These are phyloP conservation scores for Eristalis arbustorum DNA, from an alignment of 2,888 invertebrate species.

Conservation along the genomic window DNA sequence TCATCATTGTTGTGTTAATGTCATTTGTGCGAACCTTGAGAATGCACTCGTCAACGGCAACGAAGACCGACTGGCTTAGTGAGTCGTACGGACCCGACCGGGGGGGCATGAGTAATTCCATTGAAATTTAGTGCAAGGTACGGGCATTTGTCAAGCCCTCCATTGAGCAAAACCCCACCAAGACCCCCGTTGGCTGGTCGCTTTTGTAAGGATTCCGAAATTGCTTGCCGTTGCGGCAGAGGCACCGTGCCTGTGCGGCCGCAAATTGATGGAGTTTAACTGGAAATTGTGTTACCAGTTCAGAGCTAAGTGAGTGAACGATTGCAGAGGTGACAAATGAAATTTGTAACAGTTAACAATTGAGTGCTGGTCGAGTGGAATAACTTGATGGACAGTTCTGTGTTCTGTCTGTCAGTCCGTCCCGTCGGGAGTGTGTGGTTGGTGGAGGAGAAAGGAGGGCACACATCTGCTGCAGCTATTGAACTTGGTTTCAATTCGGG, in stretches of 20 bases:
- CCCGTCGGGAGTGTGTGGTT: no score
- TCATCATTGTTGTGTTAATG: slow-evolving; percentile 29
- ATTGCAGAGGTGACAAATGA: slow-evolving; percentile 56
- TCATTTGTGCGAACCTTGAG: slow-evolving; percentile 45
- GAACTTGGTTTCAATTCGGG: slow-evolving; percentile 54
- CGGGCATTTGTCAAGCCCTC: slow-evolving; percentile 36
- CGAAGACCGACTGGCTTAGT: background rate
- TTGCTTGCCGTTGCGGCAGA: slow-evolving; percentile 18
- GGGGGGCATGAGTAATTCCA: slow-evolving; percentile 49
- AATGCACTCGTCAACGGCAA: slow-evolving; percentile 24
- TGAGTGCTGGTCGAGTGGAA: slow-evolving; percentile 22
- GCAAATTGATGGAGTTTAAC: slow-evolving; percentile 41
- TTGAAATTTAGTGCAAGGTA: slow-evolving; percentile 47
- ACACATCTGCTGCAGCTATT: slow-evolving; percentile 24
- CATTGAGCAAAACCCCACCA: slow-evolving; percentile 14
- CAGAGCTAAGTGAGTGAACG: slow-evolving; percentile 52
- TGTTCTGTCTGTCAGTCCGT: slow-evolving; percentile 21
- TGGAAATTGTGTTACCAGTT: slow-evolving; percentile 53
- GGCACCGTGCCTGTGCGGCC: background rate
- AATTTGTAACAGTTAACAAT: slow-evolving; percentile 52
- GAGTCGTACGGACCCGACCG: slow-evolving; percentile 16
- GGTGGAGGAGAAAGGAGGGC: background rate
- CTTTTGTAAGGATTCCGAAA: slow-evolving; percentile 59
- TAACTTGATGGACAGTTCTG: slow-evolving; percentile 25
- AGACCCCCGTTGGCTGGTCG: background rate